Conservation (phyloP, 2,113 vertebrate genomes). For the Marmota monax region DNA sequence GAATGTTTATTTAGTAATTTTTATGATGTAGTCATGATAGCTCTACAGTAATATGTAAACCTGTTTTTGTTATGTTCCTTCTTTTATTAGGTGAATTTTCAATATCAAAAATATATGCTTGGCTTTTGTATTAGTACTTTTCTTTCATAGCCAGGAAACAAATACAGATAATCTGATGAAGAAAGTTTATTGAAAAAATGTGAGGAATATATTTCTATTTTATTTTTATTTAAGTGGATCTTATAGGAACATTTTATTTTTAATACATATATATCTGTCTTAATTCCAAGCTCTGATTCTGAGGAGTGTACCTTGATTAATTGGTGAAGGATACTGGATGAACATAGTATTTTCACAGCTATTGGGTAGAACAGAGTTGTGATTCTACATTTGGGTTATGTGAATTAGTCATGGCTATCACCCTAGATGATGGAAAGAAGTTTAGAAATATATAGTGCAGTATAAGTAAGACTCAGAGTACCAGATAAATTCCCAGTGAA, state of each 20-base stretch:
- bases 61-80: not conserved
- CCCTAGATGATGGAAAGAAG: not conserved
- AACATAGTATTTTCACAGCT: not conserved
- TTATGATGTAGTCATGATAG: not conserved
- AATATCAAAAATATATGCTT: slow-evolving; percentile 25
- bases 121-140: not conserved
- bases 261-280: not conserved
- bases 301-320: slow-evolving; percentile 1
- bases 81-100: slow-evolving; percentile 43
- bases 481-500: not conserved
- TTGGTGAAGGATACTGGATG: not conserved
- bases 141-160: not conserved
- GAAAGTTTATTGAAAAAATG: not conserved
- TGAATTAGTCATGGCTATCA: not conserved
- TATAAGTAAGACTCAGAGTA: not conserved
- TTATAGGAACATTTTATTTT: not conserved
- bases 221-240: not conserved
- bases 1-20: not conserved
- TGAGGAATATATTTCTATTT: not conserved
- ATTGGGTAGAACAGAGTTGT: not conserved
- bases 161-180: not conserved
- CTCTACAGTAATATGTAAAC: not conserved
- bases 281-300: not conserved
- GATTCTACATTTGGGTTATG: not conserved
- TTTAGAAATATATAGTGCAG: not conserved